Evolutionary conservation across 2,113 vertebrate genomes (phyloP), one percentile per base, ranked within the genome.

Genomic region (Platysteira castanea): DNA sequence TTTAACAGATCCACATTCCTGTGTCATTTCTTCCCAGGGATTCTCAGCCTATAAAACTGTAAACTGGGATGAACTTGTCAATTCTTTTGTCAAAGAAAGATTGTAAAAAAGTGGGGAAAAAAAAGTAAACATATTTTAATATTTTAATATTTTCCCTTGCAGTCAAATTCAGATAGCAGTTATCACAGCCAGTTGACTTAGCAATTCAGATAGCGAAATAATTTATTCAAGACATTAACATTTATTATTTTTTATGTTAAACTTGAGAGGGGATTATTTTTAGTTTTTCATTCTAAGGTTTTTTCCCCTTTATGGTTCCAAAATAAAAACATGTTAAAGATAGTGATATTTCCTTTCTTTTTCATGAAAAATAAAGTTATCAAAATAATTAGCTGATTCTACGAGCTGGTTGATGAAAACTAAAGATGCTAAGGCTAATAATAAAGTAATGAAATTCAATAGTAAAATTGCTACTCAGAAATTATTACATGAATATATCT

Each of bases 251-350:
- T 68, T 52, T 12, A 35, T 46, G 7, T 31, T 53, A 53, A 52
- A 84, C 8, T 56, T 56, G 16, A 30, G 14, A 6, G 2, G 3
- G 8, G 4, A 20, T 35, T 84, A 37, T 60, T 93, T 89, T 46
- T 7, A 2, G 0, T n/a, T 84, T 85, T 68, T 79, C 1, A 33
- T 28, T 28, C 24, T 39, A 42, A 9, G 6, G 5, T 15, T 19
- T 30, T 56, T 26, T 11, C 6, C 9, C 16, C 10, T 63, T 63
- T 28, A 52, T 15, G 13, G 1, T 41, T 73, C 7, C 59, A 63
- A 84, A 44, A 18, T 33, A 57, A 41, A 74, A 46, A 26, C 11
- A 22, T 4, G 12, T 8, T 71, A 22, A 14, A 60, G 6, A 28
- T 6, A 46, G 5, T 17, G 6, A 53, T 33, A 47, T 41, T 85